A percentile compares a stretch with the other conserved stretches of the same genome.
phyloP scores from a whole-genome alignment of 37 sponge, comb jelly and placozoan genomes.

The Ephydatia muelleri region DNA sequence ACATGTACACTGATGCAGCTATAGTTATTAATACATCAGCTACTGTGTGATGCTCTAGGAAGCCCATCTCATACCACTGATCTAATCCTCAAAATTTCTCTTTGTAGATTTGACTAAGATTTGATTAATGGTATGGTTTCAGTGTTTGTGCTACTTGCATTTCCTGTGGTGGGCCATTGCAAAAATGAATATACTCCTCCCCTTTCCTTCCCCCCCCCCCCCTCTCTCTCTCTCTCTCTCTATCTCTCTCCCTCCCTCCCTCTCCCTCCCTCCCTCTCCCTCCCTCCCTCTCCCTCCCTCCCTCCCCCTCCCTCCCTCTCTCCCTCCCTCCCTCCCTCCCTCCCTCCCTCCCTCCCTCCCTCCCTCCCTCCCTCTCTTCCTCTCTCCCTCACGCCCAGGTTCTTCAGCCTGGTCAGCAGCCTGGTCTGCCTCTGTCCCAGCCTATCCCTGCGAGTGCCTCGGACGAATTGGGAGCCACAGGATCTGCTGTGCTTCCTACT shows the following conservation, averaged over 20 bases:
- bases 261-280: neutral
- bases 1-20: too few species aligned
- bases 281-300: neutral
- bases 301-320: neutral
- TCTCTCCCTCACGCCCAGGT: neutral
- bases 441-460: neutral
- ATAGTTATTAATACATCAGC: too few species aligned
- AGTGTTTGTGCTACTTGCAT: too few species aligned
- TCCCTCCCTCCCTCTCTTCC: neutral
- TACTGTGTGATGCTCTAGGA: too few species aligned
- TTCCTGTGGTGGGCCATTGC: too few species aligned
- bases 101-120: too few species aligned
- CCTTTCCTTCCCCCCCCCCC: too few species aligned
- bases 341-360: neutral
- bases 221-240: neutral
- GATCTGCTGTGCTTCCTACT: neutral
- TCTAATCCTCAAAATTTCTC: too few species aligned
- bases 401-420: neutral
- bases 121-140: too few species aligned
- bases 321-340: conserved; percentile 4
- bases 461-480: neutral
- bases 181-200: too few species aligned
- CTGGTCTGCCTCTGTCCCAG: neutral
- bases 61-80: too few species aligned
- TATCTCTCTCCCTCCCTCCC: neutral